phyloP scores from a whole-genome alignment of 2,888 invertebrate species.

The Pyrrhia umbra region DNA sequence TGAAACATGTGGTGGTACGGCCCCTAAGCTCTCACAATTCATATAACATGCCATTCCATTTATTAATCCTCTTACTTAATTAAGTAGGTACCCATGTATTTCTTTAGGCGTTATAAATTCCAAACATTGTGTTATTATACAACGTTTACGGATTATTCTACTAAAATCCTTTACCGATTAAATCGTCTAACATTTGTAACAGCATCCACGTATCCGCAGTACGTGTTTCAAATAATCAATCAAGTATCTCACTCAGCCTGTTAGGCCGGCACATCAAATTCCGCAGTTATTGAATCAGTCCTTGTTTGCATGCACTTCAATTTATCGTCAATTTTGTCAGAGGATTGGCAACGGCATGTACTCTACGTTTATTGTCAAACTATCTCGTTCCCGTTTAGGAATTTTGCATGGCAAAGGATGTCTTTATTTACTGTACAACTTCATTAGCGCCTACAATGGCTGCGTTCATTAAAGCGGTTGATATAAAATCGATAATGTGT shows the following conservation, averaged over 20 bases:
- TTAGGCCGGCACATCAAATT: slow-evolving; percentile 56
- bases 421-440: slow-evolving; percentile 51
- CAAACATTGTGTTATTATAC: not conserved
- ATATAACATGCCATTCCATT: too few species aligned
- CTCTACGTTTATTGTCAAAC: slow-evolving; percentile 53
- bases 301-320: slow-evolving; percentile 71
- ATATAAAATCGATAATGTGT: slow-evolving; percentile 33
- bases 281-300: slow-evolving; percentile 66
- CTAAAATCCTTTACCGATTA: slow-evolving; percentile 8
- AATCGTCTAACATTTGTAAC: slow-evolving; percentile 22
- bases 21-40: too few species aligned
- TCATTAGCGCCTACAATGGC: slow-evolving; percentile 41
- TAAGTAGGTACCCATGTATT: too few species aligned
- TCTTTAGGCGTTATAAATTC: not conserved
- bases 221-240: slow-evolving; percentile 51
- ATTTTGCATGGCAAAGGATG: slow-evolving; percentile 54
- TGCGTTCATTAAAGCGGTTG: slow-evolving; percentile 32
- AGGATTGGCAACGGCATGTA: slow-evolving; percentile 64
- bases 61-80: too few species aligned
- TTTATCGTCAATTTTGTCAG: slow-evolving; percentile 70
- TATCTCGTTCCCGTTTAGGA: slow-evolving; percentile 45
- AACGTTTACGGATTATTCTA: not conserved
- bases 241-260: slow-evolving; percentile 46
- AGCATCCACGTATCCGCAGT: slow-evolving; percentile 12
- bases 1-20: too few species aligned